These are phyloP conservation scores for Cheilinus undulatus DNA, from an alignment of 2,113 vertebrate species.

Conservation along the genomic window DNA sequence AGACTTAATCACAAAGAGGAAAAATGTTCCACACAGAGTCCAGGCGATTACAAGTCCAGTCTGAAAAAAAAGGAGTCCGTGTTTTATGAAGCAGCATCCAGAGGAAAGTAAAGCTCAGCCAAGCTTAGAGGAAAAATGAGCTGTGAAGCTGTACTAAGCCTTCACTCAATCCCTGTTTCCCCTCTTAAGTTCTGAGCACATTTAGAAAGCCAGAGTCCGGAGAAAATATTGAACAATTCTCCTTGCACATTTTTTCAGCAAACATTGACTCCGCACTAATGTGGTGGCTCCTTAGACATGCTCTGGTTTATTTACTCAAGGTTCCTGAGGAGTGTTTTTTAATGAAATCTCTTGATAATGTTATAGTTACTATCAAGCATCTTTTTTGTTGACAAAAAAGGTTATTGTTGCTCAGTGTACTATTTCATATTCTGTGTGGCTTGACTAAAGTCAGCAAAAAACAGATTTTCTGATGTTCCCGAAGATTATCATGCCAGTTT, in stretches of 20 bases:
- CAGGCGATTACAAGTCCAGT: conserved; percentile 23
- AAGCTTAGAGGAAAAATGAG: conserved; percentile 37
- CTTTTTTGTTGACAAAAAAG: no score
- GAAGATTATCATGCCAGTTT: no score
- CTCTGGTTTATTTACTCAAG: neutral
- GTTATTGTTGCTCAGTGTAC: no score
- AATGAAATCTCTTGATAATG: neutral
- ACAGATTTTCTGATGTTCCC: no score
- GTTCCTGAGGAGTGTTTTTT: neutral
- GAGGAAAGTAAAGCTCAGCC: conserved; percentile 38
- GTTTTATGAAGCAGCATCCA: conserved; percentile 27
- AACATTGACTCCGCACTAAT: conserved; percentile 10
- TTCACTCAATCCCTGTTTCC: conserved; percentile 40
- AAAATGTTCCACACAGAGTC: conserved; percentile 5
- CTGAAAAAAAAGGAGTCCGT: conserved; percentile 20
- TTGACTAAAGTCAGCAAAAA: no score
- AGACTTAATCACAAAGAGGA: conserved; percentile 1
- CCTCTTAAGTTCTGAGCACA: conserved; percentile 34
- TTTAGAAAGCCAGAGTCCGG: conserved; percentile 39
- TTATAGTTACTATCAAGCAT: no score
- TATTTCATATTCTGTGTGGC: no score
- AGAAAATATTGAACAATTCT: conserved; percentile 30
- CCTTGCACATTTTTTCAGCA: neutral
- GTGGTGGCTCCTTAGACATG: neutral
- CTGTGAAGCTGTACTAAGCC: conserved; percentile 31